These are phyloP conservation scores for Ochropacha duplaris DNA, from an alignment of 2,888 invertebrate species.

Conservation along the genomic window DNA sequence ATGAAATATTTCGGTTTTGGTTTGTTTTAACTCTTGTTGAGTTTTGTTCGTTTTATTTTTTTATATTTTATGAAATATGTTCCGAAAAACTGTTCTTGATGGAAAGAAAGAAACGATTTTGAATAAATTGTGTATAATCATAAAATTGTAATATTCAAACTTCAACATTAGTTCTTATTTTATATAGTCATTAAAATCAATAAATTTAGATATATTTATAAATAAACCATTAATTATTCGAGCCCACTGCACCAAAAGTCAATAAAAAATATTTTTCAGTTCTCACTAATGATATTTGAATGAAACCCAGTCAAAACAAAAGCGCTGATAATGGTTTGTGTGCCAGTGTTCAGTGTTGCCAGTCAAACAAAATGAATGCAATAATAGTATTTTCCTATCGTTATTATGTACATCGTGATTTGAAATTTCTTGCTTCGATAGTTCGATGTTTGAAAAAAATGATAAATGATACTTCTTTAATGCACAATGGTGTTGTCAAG, in stretches of 20 bases:
- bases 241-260: constrained; percentile 7
- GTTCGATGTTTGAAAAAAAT: constrained; percentile 62
- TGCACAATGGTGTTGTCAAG: constrained; percentile 72
- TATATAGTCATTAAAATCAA: constrained; percentile 12
- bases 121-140: not conserved
- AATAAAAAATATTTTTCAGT: constrained; percentile 27
- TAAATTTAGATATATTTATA: constrained; percentile 9
- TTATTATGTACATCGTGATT: constrained; percentile 39
- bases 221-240: constrained; percentile 19
- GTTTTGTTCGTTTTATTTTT: not conserved
- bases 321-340: constrained; percentile 29
- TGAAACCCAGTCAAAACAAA: constrained; percentile 44
- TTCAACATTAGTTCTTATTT: not conserved
- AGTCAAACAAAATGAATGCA: constrained; percentile 40
- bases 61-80: too few species aligned
- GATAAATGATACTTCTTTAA: constrained; percentile 72
- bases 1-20: too few species aligned
- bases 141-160: not conserved
- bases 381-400: constrained; percentile 37
- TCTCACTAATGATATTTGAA: constrained; percentile 38
- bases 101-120: not conserved
- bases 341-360: constrained; percentile 49
- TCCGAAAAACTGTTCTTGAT: too few species aligned
- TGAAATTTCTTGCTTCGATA: constrained; percentile 59
- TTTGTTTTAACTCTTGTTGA: not conserved